A percentile compares a stretch with the other conserved stretches of the same genome.
Conservation (phyloP, 2,888 invertebrate genomes). For the Brenthis hecate region DNA sequence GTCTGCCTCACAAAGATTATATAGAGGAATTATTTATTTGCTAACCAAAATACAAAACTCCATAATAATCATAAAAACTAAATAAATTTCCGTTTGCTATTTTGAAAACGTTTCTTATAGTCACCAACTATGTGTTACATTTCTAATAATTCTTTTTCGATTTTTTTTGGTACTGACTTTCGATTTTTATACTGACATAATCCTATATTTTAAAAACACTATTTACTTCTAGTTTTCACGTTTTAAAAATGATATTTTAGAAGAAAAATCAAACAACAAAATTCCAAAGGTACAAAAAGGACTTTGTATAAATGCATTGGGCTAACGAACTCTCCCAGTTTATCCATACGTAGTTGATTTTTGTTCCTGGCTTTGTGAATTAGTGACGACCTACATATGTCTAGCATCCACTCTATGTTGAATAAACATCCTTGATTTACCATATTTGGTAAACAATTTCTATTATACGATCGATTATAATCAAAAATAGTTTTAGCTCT, state of each 20-base stretch:
- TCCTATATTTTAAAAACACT: too few species aligned
- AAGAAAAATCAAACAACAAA: background rate
- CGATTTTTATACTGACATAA: too few species aligned
- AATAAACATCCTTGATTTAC: slow-evolving; percentile 5
- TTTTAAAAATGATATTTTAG: too few species aligned
- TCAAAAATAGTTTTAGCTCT: too few species aligned
- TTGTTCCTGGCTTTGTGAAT: slow-evolving; percentile 14
- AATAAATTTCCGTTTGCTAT: too few species aligned
- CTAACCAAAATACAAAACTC: too few species aligned
- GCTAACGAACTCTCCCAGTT: slow-evolving; percentile 1
- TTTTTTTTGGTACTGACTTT: background rate
- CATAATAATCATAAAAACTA: too few species aligned
- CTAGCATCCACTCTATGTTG: background rate
- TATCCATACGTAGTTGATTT: slow-evolving; percentile 10
- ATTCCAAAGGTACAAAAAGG: background rate
- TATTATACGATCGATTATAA: background rate
- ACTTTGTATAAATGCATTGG: background rate
- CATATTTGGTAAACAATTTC: background rate
- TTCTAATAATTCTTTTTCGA: background rate
- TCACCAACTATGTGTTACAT: too few species aligned
- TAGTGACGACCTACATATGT: slow-evolving; percentile 7
- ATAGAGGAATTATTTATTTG: too few species aligned
- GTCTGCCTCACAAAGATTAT: too few species aligned
- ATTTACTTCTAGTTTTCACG: too few species aligned
- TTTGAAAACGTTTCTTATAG: too few species aligned